Evolutionary conservation across 2,113 vertebrate genomes (phyloP).

Genomic region (Corvus cornix): DNA sequence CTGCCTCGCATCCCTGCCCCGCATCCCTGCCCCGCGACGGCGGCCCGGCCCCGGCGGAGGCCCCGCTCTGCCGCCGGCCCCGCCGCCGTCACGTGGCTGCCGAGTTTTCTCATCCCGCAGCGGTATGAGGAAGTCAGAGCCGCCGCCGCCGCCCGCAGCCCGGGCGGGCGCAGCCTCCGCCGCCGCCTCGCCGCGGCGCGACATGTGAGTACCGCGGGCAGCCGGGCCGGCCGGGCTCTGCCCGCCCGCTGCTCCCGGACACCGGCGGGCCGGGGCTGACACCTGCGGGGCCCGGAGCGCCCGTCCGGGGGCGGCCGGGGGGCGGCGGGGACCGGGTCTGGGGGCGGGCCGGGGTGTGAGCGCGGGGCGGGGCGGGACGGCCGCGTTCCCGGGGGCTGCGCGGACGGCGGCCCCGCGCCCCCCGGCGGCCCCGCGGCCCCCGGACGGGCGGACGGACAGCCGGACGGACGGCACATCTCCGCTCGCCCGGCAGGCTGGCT

Average conservation of each 20-base stretch:
- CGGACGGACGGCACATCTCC: background rate
- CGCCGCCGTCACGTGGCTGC: slow-evolving; percentile 40
- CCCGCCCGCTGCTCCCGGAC: no score
- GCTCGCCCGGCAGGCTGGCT: background rate
- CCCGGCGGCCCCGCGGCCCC: background rate
- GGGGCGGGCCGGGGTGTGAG: no score
- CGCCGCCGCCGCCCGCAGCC: background rate
- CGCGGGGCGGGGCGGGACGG: no score
- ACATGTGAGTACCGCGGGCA: background rate
- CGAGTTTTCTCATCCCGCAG: background rate
- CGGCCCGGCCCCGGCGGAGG: background rate
- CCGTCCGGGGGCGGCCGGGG: no score
- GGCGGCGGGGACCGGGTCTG: no score
- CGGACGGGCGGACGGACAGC: background rate
- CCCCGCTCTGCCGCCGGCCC: background rate
- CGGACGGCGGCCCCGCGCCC: background rate
- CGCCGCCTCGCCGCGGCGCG: background rate
- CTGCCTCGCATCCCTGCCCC: background rate
- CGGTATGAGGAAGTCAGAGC: slow-evolving; percentile 54
- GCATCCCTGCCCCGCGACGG: background rate
- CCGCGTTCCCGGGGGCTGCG: background rate
- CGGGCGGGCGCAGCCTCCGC: background rate
- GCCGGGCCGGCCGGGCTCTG: no score
- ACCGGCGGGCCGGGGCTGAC: no score
- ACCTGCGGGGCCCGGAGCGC: no score